Evolutionary conservation across 2,113 vertebrate genomes (phyloP), one percentile per base, ranked within the genome.

Genomic region (Callocephalon fimbriatum): DNA sequence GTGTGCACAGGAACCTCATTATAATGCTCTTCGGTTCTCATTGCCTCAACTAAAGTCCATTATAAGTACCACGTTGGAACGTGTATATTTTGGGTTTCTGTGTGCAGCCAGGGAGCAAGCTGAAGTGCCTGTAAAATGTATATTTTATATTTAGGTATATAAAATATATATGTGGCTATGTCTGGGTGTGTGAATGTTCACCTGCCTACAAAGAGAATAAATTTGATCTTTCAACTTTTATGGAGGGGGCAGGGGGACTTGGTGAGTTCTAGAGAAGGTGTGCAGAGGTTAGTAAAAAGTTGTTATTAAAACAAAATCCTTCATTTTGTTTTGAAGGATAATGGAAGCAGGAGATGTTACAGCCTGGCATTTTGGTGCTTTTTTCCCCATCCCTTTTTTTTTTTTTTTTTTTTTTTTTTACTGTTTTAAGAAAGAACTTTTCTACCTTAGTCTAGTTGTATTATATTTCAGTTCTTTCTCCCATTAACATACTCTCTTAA

Each of bases 131-230:
- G 96, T 98, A 96, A 98, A 98, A 98, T 98, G 98, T 98, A 98
- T 98, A 98, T 98, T 98, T 98, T 97, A 98, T 98, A 97, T 97
- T 98, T 98, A 97, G 97, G 89, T 78, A 2, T 92, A 98, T 98
- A 92, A 98, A 98, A 98, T 97, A 98, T 98, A 98, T 93, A 98
- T 98, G 95, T 90, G 78, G 96, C 96, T 92, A 17, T 56, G 93
- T 96, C 97, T 98, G 96, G 96, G 97, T 94, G 79, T 83, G 81
- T 84, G 98, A 94, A 85, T 97, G 95, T 95, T 98, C 98, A 97
- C 97, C 97, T 95, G 83, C 88, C 97, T 98, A 98, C 98, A 98
- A 98, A 98, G 98, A 97, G 98, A 98, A 98, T 98, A 97, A 97
- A 98, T 98, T 94, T 98, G 97, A 97, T 98, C 98, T 97, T 97